Conservation (phyloP, 2,888 invertebrate species). For the Aricia artaxerxes region DNA sequence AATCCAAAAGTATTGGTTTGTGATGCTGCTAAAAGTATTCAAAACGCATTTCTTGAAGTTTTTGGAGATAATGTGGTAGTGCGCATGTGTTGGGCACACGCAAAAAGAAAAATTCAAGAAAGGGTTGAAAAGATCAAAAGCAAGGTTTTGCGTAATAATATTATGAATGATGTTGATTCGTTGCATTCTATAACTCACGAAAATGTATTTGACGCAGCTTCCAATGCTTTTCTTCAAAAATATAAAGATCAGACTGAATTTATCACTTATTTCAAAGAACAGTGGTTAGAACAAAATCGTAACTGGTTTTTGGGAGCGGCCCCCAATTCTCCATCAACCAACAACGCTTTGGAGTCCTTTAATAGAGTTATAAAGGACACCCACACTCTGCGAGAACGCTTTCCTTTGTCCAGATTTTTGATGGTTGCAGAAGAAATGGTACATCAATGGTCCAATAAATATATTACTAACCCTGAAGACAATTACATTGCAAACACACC, state of each 20-base stretch:
- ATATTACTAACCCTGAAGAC: no score
- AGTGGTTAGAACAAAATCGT: not conserved
- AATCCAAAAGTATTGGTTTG: not conserved
- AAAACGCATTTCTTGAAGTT: conserved; percentile 18
- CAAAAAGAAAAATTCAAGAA: not conserved
- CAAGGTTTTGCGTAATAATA: not conserved
- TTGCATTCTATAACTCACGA: no score
- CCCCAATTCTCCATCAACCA: not conserved
- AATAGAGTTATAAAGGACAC: not conserved
- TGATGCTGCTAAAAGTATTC: conserved; percentile 11
- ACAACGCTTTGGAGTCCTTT: not conserved
- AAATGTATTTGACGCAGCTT: not conserved
- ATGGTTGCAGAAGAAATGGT: not conserved
- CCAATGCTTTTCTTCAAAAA: not conserved
- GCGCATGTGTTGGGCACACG: not conserved
- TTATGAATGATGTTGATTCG: not conserved
- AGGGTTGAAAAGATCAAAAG: not conserved
- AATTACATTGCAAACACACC: no score
- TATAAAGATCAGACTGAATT: not conserved
- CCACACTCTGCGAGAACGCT: not conserved
- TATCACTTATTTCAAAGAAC: not conserved
- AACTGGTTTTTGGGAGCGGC: not conserved
- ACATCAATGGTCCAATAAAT: no score
- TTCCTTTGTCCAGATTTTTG: not conserved
- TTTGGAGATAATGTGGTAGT: not conserved